Percentiles rank a stretch among this genome's conserved stretches.
Conservation (phyloP, 1,140 invertebrate genomes). For the Diorhabda sublineata region DNA sequence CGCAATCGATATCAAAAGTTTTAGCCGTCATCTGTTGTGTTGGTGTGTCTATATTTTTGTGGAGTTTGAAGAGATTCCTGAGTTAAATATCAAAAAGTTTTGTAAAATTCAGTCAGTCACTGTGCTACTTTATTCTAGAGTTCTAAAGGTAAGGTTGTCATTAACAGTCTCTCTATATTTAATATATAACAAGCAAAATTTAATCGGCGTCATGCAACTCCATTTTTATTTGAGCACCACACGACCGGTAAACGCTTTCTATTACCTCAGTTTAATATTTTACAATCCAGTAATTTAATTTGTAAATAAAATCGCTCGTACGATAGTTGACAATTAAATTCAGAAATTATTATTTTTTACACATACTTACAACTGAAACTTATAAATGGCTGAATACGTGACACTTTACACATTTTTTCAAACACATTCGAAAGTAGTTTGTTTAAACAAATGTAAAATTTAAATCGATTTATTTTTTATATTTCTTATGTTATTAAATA, state of each 20-base stretch:
- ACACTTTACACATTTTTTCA: background rate
- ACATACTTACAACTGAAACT: background rate
- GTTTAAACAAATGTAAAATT: background rate
- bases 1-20: slow-evolving; percentile 13
- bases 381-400: background rate
- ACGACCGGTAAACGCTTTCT: slow-evolving; percentile 1
- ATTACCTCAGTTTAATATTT: background rate
- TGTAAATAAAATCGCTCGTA: background rate
- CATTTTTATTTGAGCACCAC: slow-evolving; percentile 11
- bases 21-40: slow-evolving; percentile 15
- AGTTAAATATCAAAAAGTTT: slow-evolving; percentile 7
- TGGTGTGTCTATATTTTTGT: slow-evolving; percentile 14
- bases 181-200: slow-evolving; percentile 12
- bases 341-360: background rate
- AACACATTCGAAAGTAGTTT: background rate
- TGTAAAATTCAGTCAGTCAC: background rate
- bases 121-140: slow-evolving; percentile 1
- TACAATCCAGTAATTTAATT: background rate
- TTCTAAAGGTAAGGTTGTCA: slow-evolving; percentile 16
- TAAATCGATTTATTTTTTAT: too few species aligned
- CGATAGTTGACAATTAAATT: background rate
- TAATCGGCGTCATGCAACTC: slow-evolving; percentile 11
- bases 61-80: slow-evolving; percentile 6
- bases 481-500: too few species aligned
- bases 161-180: slow-evolving; percentile 3